phyloP scores from a whole-genome alignment of 2,113 vertebrate genomes.

The Caracal caracal region DNA sequence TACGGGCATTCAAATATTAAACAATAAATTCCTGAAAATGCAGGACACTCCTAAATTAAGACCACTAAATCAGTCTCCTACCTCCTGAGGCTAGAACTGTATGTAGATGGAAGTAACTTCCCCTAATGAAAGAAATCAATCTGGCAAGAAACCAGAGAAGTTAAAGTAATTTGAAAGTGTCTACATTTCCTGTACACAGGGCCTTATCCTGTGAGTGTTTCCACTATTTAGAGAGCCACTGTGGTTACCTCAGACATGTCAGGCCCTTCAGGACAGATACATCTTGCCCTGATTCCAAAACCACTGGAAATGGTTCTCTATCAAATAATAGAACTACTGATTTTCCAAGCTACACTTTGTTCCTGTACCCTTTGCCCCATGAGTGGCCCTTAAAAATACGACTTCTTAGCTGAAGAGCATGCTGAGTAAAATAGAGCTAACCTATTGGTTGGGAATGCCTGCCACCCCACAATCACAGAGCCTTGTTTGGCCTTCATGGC shows the following conservation, averaged over 20 bases:
- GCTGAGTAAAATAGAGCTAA: not conserved
- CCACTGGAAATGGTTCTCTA: slow-evolving; percentile 25
- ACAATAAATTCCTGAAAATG: slow-evolving; percentile 69
- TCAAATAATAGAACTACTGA: not conserved
- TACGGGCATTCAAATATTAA: slow-evolving; percentile 71
- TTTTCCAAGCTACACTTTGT: not conserved
- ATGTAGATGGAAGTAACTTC: slow-evolving; percentile 47
- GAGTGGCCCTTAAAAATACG: slow-evolving; percentile 55
- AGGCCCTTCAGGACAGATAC: not conserved
- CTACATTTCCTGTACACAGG: not conserved
- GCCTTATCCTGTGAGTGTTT: not conserved
- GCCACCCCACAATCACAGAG: not conserved
- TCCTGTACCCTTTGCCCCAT: not conserved
- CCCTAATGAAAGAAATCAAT: slow-evolving; percentile 75
- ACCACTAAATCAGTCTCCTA: slow-evolving; percentile 61
- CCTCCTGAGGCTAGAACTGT: slow-evolving; percentile 56
- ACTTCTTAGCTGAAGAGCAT: not conserved
- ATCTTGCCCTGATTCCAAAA: slow-evolving; percentile 4
- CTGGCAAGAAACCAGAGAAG: slow-evolving; percentile 36
- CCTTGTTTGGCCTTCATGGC: not conserved
- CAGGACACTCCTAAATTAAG: slow-evolving; percentile 47
- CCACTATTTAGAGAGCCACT: not conserved
- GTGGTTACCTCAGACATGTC: not conserved
- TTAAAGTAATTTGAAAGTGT: slow-evolving; percentile 29
- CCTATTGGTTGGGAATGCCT: not conserved